phyloP scores from a whole-genome alignment of 30 jellyfish, hydroid and myxozoan genomes.

The Aurelia aurita region DNA sequence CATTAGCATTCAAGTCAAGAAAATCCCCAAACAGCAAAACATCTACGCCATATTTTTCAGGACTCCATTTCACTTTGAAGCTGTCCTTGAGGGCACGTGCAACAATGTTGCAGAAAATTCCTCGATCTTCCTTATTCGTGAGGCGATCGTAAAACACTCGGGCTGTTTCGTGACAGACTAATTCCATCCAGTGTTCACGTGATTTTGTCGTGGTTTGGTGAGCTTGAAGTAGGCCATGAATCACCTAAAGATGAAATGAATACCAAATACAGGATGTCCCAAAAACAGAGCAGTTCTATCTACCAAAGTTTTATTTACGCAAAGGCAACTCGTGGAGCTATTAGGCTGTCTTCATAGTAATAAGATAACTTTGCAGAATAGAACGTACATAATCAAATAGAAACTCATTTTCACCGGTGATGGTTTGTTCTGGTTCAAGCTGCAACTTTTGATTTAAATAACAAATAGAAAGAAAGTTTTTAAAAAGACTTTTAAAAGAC shows the following conservation, averaged over 20 bases:
- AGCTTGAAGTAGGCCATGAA: conserved; percentile 78
- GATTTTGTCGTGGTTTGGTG: conserved; percentile 68
- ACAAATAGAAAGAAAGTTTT: too few relatives aligned
- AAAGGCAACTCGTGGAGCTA: too few relatives aligned
- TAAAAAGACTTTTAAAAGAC: too few relatives aligned
- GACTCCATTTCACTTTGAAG: conserved; percentile 77
- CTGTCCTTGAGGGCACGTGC: conserved; percentile 60
- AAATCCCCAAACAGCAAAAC: conserved; percentile 86
- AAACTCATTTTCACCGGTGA: too few relatives aligned
- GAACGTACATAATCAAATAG: too few relatives aligned
- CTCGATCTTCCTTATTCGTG: conserved; percentile 68
- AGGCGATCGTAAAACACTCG: conserved; percentile 88
- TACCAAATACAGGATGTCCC: too few relatives aligned
- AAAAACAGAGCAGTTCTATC: too few relatives aligned
- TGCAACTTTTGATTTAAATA: too few relatives aligned
- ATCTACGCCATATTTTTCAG: conserved; percentile 51
- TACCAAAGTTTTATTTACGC: too few relatives aligned
- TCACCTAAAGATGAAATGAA: conserved; percentile 42
- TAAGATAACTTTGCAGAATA: too few relatives aligned
- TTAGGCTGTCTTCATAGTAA: too few relatives aligned
- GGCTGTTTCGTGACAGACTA: conserved; percentile 76
- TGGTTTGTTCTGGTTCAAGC: too few relatives aligned
- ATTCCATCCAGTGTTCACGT: conserved; percentile 80
- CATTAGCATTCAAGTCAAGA: conserved; percentile 68
- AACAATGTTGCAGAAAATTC: conserved; percentile 44